Percentiles rank a stretch among this genome's conserved stretches.
Evolutionary conservation across 2,888 invertebrate genomes (phyloP).

Genomic region (Malthinus flaveolus): DNA sequence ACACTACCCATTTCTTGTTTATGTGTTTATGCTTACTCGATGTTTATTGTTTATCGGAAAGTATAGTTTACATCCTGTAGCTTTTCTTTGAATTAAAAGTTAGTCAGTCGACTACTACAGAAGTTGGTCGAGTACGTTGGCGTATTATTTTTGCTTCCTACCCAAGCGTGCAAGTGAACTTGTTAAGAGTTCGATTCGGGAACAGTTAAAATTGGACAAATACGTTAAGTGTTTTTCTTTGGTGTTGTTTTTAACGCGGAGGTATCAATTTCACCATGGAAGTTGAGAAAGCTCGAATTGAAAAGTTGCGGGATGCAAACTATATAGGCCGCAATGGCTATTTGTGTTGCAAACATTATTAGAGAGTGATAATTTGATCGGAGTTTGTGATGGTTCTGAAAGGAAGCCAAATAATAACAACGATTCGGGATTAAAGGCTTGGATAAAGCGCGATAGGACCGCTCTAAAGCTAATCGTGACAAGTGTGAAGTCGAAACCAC

Average conservation of each 20-base stretch:
- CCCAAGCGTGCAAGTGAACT: too few relatives aligned
- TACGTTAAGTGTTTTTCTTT: background rate
- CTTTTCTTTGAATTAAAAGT: too few relatives aligned
- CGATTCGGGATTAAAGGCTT: conserved; percentile 7
- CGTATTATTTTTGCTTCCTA: too few relatives aligned
- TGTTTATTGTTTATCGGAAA: too few relatives aligned
- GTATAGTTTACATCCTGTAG: too few relatives aligned
- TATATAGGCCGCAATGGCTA: conserved; percentile 33
- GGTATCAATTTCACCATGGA: conserved; percentile 2
- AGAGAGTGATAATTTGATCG: conserved; percentile 20
- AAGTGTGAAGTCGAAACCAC: conserved; percentile 28
- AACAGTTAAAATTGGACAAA: background rate
- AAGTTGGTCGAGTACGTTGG: too few relatives aligned
- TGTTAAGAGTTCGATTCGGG: too few relatives aligned
- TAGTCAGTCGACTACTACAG: too few relatives aligned
- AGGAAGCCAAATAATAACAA: conserved; percentile 7
- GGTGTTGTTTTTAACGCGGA: conserved; percentile 1
- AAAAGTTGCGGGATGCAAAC: conserved; percentile 33
- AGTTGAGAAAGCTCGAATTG: conserved; percentile 23
- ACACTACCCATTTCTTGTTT: too few relatives aligned
- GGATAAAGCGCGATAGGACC: conserved; percentile 28
- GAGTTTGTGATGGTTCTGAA: conserved; percentile 24
- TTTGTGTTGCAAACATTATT: conserved; percentile 26
- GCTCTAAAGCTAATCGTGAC: conserved; percentile 34
- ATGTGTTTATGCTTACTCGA: too few relatives aligned